Base-by-base conservation (phyloP, 1,140 invertebrate genomes). In the Pogonomyrmex californicus region DNA sequence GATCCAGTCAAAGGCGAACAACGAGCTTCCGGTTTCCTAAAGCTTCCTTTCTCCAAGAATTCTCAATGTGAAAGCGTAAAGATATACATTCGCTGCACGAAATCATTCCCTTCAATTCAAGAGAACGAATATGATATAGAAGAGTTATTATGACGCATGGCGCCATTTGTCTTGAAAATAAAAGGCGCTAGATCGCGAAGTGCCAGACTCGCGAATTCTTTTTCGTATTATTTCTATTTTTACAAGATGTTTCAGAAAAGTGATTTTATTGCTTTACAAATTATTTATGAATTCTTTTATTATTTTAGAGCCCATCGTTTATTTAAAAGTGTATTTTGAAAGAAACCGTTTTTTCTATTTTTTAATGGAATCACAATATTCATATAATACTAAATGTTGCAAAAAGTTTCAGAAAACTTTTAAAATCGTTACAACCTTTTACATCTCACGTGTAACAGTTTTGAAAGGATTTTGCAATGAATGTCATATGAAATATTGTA, bases 1-100 rank as follows among this genome's bases (percentile, higher is more conserved):
- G 86, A 88, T 58, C 12, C 71, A 88, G 87, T 88, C 86, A 88
- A 88, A 86, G 86, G 62, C 87, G 86, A 87, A 63, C 79, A 78
- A 78, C 76, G 79, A 85, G 49, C 17, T 65, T 38, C 58, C 58
- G 76, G 23, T 65, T 78, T 78, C 41, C 44, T 63, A 36, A 78
- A 78, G 75, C 60, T 85, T 71, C 77, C 78, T 49, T 86, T 14
- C 36, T 56, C 63, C 30, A 56, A 85, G 51, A 71, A 79, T 79
- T 88, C 78, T 78, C n/a, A 77, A 44, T 58, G 51, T 58, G 30
- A 49, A 56, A 82, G 47, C 47, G 78, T 47, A 36, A 44, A 76
- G 58, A 47, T 88, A 87, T 41, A 63, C 49, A 47, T 73, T 83
- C 63, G 30, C 10, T 41, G 41, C 76, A 65, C 41, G 58, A 78